Conservation (phyloP, 2,113 vertebrate genomes). For the Erythrolamprus reginae region DNA sequence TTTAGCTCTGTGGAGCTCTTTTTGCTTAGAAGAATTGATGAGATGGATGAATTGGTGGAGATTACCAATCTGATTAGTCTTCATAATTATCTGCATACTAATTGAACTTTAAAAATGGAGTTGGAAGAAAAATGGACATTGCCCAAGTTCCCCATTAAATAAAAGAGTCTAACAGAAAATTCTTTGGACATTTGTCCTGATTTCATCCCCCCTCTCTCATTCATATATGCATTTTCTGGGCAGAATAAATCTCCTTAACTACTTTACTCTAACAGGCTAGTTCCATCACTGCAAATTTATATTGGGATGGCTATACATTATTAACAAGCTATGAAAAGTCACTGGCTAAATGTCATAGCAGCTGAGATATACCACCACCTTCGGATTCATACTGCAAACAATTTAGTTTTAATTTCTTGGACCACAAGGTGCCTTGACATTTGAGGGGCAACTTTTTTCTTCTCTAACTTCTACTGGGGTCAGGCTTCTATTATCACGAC, state of each 20-base stretch:
- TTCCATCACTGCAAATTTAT: conserved; percentile 71
- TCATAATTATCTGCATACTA: conserved; percentile 7
- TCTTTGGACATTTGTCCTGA: conserved; percentile 51
- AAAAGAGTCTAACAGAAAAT: conserved; percentile 39
- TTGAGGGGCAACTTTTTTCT: conserved; percentile 64
- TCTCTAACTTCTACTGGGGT: conserved; percentile 62
- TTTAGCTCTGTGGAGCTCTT: not conserved
- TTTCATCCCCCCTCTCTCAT: conserved; percentile 36
- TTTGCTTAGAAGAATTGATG: conserved; percentile 28
- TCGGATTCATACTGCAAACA: conserved; percentile 75
- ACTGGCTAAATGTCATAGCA: conserved; percentile 71
- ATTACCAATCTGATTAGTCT: conserved; percentile 4
- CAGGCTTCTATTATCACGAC: conserved; percentile 63
- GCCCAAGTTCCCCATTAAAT: conserved; percentile 1
- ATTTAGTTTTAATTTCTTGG: conserved; percentile 76
- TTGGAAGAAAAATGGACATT: conserved; percentile 22
- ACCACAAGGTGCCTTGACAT: conserved; percentile 72
- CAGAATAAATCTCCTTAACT: conserved; percentile 73
- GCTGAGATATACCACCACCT: conserved; percentile 66
- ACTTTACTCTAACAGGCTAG: conserved; percentile 55
- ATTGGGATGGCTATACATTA: conserved; percentile 71
- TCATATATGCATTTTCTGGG: conserved; percentile 62
- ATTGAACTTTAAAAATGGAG: conserved; percentile 8
- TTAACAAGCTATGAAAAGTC: conserved; percentile 77
- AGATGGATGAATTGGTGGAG: not conserved